Evolutionary conservation across 2,797 vertebrate genomes (phyloP), one percentile per base, ranked within the genome.

Genomic region (Xenops minutus): DNA sequence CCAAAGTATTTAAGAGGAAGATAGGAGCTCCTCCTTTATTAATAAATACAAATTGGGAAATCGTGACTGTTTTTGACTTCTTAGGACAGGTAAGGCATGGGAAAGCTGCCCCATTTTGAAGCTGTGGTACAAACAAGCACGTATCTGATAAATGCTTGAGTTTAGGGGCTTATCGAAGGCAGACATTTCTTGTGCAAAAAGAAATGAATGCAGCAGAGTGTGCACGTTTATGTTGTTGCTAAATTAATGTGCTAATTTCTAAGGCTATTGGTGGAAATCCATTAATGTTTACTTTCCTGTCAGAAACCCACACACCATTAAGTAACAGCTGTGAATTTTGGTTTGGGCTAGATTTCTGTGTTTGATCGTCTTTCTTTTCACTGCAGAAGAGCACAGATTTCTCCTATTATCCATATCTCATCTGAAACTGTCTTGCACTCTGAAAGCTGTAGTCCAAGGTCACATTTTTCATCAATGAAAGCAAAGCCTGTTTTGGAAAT

Each of bases 211-310:
- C 86, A 87, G 78, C 5, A 8, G 80, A 89, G 84, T 55, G 85
- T 80, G 84, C 36, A 80, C 86, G 76, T 95, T 96, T 95, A 81
- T 94, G 93, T 48, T 94, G 71, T 66, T 86, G 72, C 84, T 91
- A 92, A 96, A 97, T 56, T 88, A 91, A 95, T 96, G 93, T 74
- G 77, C 92, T 91, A 80, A 89, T 92, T 96, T 97, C 89, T 75
- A 55, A 69, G 84, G 92, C 78, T 97, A 75, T 77, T 92, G 90
- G 91, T 95, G 78, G 85, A 96, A 81, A 96, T 84, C 87, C 68
- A 92, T 96, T 96, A 97, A 95, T 92, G 95, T 97, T 96, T 95
- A 92, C 96, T 97, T 95, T 92, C 89, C 93, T 95, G 96, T 97
- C 89, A 95, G 91, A 93, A 96, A 78, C 66, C 49, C 92, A 97